Conservation (phyloP, 2,797 vertebrate genomes). For the Gymnothorax reevesii region DNA sequence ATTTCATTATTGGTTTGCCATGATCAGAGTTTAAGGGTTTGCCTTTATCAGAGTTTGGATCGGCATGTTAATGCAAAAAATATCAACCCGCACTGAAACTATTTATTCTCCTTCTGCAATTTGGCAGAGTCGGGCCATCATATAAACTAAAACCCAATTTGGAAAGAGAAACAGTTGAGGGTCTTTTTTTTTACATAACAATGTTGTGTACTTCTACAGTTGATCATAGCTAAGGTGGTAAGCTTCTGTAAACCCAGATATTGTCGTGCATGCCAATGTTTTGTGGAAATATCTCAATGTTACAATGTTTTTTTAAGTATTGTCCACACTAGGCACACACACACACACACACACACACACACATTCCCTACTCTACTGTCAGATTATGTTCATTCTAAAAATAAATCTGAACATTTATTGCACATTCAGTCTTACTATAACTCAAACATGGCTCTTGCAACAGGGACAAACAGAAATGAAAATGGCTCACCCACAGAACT, state of each 20-base stretch:
- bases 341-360: too few relatives aligned
- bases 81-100: background rate
- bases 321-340: too few relatives aligned
- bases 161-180: background rate
- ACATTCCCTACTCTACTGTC: too few relatives aligned
- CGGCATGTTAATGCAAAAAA: background rate
- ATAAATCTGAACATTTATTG: background rate
- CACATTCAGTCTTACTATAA: background rate
- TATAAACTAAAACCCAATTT: background rate
- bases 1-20: background rate
- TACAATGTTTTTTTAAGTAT: too few relatives aligned
- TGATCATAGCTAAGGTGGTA: background rate
- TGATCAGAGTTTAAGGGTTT: background rate
- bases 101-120: background rate
- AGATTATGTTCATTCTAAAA: background rate
- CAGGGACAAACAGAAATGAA: slow-evolving; percentile 41
- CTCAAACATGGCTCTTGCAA: background rate
- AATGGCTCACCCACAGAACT: background rate
- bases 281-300: too few relatives aligned
- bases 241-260: background rate
- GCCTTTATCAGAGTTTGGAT: background rate
- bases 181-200: background rate
- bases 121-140: background rate
- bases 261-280: background rate
- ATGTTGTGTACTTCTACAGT: background rate